Evolutionary conservation across 2,797 vertebrate species (phyloP).

Genomic region (Fringilla coelebs): DNA sequence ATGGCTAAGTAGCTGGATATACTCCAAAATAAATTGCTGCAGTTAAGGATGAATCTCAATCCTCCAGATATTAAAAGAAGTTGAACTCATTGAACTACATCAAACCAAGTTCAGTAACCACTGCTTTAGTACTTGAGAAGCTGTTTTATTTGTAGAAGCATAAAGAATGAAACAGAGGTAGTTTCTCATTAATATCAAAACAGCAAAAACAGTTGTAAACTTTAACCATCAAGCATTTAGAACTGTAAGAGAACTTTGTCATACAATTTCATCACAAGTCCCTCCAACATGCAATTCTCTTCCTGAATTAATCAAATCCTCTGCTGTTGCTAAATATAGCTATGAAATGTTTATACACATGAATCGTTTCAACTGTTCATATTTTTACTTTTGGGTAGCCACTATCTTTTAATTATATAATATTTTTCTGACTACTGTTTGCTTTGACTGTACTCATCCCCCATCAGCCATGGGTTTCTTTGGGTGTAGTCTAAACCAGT

Average conservation of each 20-base stretch:
- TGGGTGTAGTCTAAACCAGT: background rate
- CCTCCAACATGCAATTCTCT: background rate
- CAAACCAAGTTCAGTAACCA: background rate
- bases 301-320: background rate
- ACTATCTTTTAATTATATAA: background rate
- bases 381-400: background rate
- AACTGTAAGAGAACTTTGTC: background rate
- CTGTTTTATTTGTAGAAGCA: background rate
- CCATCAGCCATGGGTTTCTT: background rate
- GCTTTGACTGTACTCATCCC: background rate
- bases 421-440: background rate
- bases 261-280: background rate
- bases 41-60: background rate
- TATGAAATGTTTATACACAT: background rate
- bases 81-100: background rate
- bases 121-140: background rate
- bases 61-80: background rate
- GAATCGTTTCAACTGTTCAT: background rate
- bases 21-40: background rate
- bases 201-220: background rate
- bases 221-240: background rate
- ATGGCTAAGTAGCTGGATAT: background rate
- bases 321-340: background rate
- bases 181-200: background rate
- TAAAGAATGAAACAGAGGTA: background rate